These are phyloP conservation scores for Amphiprion percula DNA, from an alignment of 2,113 vertebrate species.

Conservation along the genomic window DNA sequence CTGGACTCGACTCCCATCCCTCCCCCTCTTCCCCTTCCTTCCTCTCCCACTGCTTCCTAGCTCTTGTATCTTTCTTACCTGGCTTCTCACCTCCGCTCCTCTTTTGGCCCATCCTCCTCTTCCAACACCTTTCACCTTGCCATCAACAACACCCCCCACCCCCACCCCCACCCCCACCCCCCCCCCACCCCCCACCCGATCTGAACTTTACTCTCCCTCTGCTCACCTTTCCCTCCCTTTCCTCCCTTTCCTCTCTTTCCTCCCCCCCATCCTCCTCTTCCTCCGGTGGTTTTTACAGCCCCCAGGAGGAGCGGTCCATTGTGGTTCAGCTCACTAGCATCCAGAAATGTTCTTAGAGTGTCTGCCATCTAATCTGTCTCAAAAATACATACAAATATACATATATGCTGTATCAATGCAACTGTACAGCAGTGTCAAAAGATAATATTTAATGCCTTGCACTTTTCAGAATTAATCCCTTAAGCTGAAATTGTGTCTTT, in stretches of 20 bases:
- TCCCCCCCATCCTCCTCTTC: conserved; percentile 71
- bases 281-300: conserved; percentile 75
- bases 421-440: background rate
- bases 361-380: conserved; percentile 44
- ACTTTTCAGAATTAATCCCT: background rate
- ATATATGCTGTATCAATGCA: conserved; percentile 19
- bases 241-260: conserved; percentile 20
- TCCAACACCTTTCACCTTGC: conserved; percentile 74
- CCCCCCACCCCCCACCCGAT: conserved; percentile 45
- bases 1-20: conserved; percentile 12
- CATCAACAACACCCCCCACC: conserved; percentile 54
- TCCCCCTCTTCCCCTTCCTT: conserved; percentile 48
- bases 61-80: conserved; percentile 66
- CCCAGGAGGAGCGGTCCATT: conserved; percentile 81
- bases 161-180: conserved; percentile 47
- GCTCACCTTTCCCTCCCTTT: conserved; percentile 59
- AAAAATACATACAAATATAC: conserved; percentile 17
- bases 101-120: conserved; percentile 53
- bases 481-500: background rate
- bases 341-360: conserved; percentile 76
- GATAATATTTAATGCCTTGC: background rate
- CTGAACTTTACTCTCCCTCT: conserved; percentile 68
- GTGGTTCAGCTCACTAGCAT: conserved; percentile 72
- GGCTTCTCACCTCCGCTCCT: conserved; percentile 62
- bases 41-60: conserved; percentile 31